Percentiles rank a stretch among this genome's conserved stretches.
phyloP scores from a whole-genome alignment of 2,113 vertebrate species.

The Corydoras maculifer region DNA sequence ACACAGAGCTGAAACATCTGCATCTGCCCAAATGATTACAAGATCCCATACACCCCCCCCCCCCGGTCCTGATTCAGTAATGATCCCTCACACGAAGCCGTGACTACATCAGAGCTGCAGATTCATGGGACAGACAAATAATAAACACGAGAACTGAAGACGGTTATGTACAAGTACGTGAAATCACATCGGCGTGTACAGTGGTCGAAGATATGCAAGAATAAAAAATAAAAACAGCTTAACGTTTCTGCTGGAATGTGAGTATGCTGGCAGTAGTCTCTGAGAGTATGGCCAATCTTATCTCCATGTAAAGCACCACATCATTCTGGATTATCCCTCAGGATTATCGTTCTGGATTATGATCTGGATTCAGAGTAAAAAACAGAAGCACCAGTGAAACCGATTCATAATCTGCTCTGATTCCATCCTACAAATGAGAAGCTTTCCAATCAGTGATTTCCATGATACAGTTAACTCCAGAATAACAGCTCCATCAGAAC shows the following conservation, averaged over 20 bases:
- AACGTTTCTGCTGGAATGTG: conserved; percentile 13
- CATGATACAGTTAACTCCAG: too few species aligned
- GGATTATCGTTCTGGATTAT: too few species aligned
- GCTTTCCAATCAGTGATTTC: background rate
- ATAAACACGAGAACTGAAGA: conserved; percentile 11
- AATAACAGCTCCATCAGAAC: too few species aligned
- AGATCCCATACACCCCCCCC: too few species aligned
- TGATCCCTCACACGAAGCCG: conserved; percentile 9
- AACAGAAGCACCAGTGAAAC: conserved; percentile 23
- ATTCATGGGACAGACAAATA: conserved; percentile 4
- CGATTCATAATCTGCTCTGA: background rate
- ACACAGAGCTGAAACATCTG: too few species aligned
- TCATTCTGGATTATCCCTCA: conserved; percentile 12
- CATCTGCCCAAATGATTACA: too few species aligned
- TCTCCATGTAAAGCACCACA: conserved; percentile 34
- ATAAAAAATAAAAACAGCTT: conserved; percentile 9
- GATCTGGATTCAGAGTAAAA: conserved; percentile 19
- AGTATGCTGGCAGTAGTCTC: conserved; percentile 37
- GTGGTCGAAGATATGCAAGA: background rate
- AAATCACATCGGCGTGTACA: too few species aligned
- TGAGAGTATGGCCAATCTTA: conserved; percentile 16
- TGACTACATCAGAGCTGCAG: conserved; percentile 16
- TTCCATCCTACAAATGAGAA: background rate
- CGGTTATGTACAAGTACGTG: conserved; percentile 43
- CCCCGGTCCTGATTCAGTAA: background rate